A percentile compares a stretch with the other conserved stretches of the same genome.
phyloP scores from a whole-genome alignment of 1,140 invertebrate species.

The Cardiocondyla obscurior region DNA sequence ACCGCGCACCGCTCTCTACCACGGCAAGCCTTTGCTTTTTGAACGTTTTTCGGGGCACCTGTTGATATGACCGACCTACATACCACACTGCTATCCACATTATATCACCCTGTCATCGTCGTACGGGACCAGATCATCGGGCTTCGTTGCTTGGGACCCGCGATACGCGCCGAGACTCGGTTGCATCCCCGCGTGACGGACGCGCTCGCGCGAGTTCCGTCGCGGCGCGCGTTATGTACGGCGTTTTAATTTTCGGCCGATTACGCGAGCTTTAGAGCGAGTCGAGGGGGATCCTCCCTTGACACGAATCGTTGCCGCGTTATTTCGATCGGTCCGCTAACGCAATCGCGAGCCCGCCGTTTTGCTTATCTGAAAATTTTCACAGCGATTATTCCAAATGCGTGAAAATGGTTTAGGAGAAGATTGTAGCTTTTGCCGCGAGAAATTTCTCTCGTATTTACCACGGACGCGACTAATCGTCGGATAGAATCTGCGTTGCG shows the following conservation, averaged over 20 bases:
- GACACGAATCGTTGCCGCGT: neutral
- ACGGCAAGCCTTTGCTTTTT: slow-evolving; percentile 71
- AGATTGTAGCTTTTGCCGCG: neutral
- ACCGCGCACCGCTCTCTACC: slow-evolving; percentile 59
- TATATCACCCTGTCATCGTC: slow-evolving; percentile 39
- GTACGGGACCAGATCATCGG: slow-evolving; percentile 11
- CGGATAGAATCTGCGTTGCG: neutral
- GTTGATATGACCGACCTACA: slow-evolving; percentile 74
- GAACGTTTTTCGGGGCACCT: slow-evolving; percentile 74
- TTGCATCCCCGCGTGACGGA: neutral
- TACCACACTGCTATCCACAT: slow-evolving; percentile 55
- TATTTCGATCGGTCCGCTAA: neutral
- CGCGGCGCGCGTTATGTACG: neutral
- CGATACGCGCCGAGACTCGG: neutral
- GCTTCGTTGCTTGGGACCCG: neutral
- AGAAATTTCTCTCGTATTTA: neutral
- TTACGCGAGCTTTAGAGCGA: neutral
- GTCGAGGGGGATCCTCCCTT: neutral
- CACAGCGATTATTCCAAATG: neutral
- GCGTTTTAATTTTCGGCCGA: neutral
- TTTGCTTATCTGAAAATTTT: neutral
- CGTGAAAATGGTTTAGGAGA: neutral
- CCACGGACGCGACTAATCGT: neutral
- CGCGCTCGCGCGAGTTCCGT: neutral
- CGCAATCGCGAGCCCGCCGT: neutral